A percentile compares a stretch with the other conserved stretches of the same genome.
These are phyloP conservation scores for Hylaeus volcanicus DNA, from an alignment of 1,140 invertebrate species.

Conservation along the genomic window DNA sequence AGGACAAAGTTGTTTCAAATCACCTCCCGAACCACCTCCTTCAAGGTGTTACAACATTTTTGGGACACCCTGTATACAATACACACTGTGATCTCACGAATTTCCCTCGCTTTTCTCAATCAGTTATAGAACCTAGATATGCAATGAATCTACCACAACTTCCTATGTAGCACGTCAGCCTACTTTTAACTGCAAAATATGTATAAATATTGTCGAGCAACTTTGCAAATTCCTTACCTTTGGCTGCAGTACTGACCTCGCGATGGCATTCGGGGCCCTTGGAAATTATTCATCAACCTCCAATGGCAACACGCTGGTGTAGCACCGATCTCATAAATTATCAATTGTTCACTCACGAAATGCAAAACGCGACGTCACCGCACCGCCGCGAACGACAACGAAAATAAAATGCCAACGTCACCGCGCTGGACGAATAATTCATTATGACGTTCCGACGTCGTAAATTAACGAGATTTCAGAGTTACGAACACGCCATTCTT, in stretches of 20 bases:
- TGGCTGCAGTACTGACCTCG: neutral
- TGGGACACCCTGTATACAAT: no score
- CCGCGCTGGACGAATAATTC: constrained; percentile 23
- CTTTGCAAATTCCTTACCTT: constrained; percentile 25
- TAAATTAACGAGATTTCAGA: neutral
- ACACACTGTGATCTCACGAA: no score
- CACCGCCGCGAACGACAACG: neutral
- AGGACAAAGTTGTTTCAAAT: no score
- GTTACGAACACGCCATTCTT: neutral
- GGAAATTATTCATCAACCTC: constrained; percentile 10
- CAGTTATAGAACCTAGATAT: no score
- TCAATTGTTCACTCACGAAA: neutral
- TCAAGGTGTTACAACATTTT: no score
- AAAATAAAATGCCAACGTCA: constrained; percentile 14
- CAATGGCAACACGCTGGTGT: neutral
- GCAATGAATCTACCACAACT: no score
- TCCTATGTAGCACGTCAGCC: no score
- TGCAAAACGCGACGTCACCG: constrained; percentile 1
- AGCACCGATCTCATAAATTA: neutral
- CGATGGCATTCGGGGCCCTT: no score
- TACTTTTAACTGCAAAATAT: no score
- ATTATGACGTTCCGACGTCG: constrained; percentile 1
- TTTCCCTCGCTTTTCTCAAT: no score
- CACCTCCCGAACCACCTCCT: no score
- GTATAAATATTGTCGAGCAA: neutral